Conservation (phyloP, 2,888 invertebrate genomes). For the Parochlus steinenii region DNA sequence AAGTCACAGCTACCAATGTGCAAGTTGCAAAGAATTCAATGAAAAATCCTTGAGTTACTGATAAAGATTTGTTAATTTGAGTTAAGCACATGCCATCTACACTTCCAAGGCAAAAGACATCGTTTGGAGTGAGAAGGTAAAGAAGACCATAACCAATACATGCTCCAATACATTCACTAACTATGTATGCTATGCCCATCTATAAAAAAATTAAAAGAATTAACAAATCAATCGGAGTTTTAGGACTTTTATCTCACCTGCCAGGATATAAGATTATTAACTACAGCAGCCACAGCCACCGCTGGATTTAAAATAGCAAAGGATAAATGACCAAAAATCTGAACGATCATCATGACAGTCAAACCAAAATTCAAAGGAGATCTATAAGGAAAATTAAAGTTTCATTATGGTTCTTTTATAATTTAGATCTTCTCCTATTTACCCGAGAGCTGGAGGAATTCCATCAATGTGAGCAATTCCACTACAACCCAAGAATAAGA, state of each 20-base stretch:
- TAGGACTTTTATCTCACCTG: slow-evolving; percentile 2
- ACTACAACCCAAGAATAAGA: slow-evolving; percentile 62
- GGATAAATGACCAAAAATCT: slow-evolving; percentile 61
- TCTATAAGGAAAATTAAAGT: slow-evolving; percentile 20
- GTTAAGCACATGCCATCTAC: slow-evolving; percentile 38
- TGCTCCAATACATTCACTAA: slow-evolving; percentile 43
- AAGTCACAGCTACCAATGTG: slow-evolving; percentile 40
- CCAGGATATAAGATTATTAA: slow-evolving; percentile 30
- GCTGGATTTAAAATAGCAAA: slow-evolving; percentile 65
- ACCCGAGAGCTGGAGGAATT: slow-evolving; percentile 1
- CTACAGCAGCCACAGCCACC: slow-evolving; percentile 47
- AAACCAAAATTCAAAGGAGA: slow-evolving; percentile 41
- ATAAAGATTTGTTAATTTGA: slow-evolving; percentile 31
- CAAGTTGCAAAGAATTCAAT: slow-evolving; percentile 40
- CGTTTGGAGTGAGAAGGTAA: slow-evolving; percentile 28
- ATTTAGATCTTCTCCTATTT: background rate
- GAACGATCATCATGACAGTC: slow-evolving; percentile 47
- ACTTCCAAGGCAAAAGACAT: slow-evolving; percentile 1
- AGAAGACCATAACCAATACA: slow-evolving; percentile 43
- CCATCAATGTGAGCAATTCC: slow-evolving; percentile 31
- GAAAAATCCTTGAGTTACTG: slow-evolving; percentile 32
- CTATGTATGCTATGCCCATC: slow-evolving; percentile 35
- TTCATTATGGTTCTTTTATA: background rate
- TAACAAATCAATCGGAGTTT: background rate
- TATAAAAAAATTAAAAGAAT: slow-evolving; percentile 3